Evolutionary conservation across 2,797 vertebrate genomes (phyloP).

Genomic region (Aulostomus chinensis): DNA sequence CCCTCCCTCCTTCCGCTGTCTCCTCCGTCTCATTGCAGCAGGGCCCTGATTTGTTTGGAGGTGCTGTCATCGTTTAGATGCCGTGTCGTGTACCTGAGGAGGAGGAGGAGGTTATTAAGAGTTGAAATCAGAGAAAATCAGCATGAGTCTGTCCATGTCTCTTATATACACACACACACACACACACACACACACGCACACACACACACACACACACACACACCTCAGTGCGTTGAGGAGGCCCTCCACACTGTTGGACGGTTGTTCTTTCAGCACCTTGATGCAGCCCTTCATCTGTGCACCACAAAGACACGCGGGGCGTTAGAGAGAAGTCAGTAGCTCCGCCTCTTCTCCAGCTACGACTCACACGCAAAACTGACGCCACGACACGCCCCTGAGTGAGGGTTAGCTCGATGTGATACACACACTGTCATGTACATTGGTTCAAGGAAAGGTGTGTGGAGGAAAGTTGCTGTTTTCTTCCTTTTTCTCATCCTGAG

Average conservation of each 20-base stretch:
- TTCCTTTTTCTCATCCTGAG: too few species aligned
- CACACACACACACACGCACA: neutral
- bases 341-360: conserved; percentile 17
- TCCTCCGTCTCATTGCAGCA: conserved; percentile 85
- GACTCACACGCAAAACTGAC: neutral
- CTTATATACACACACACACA: neutral
- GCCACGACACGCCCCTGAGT: too few species aligned
- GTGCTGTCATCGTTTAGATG: conserved; percentile 94
- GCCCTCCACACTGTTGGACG: conserved; percentile 91
- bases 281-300: conserved; percentile 93
- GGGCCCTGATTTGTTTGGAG: conserved; percentile 92
- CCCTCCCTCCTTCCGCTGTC: conserved; percentile 14
- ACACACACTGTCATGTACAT: too few species aligned
- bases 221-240: conserved; percentile 92
- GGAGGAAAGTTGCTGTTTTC: too few species aligned
- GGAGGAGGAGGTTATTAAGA: neutral
- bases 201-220: conserved; percentile 2
- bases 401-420: too few species aligned
- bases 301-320: conserved; percentile 26
- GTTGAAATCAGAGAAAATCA: neutral
- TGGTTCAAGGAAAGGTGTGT: too few species aligned
- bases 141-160: neutral
- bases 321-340: conserved; percentile 68
- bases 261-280: conserved; percentile 93
- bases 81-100: conserved; percentile 87